These are phyloP conservation scores for Albula glossodonta DNA, from an alignment of 2,113 vertebrate species.

Conservation along the genomic window DNA sequence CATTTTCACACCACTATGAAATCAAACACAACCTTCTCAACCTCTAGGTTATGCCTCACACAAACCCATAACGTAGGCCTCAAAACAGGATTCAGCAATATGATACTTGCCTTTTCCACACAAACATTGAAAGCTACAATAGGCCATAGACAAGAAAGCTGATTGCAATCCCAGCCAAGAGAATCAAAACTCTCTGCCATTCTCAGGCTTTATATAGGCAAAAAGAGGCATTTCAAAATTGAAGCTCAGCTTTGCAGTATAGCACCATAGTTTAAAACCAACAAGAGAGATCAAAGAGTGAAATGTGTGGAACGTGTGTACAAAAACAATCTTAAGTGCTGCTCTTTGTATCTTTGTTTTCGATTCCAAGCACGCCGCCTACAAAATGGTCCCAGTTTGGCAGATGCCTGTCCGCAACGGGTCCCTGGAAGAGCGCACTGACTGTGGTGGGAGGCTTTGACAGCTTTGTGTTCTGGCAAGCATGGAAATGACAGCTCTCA, in stretches of 20 bases:
- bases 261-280: neutral
- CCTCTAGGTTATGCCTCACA: neutral
- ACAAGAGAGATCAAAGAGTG: neutral
- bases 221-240: neutral
- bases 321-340: neutral
- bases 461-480: constrained; percentile 4
- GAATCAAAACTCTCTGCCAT: neutral
- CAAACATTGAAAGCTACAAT: neutral
- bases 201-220: neutral
- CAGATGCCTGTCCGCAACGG: neutral
- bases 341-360: neutral
- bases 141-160: neutral
- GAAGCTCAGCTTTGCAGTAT: neutral
- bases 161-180: neutral
- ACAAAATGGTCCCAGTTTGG: neutral
- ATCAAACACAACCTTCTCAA: neutral
- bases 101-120: neutral
- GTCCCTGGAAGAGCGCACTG: neutral
- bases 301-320: neutral
- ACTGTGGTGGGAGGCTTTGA: neutral
- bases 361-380: neutral
- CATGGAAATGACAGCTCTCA: neutral
- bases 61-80: neutral
- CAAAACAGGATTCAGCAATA: neutral
- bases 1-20: neutral